Evolutionary conservation across 2,113 vertebrate genomes (phyloP), one percentile per base, ranked within the genome.

Genomic region (Misgurnus anguillicaudatus): DNA sequence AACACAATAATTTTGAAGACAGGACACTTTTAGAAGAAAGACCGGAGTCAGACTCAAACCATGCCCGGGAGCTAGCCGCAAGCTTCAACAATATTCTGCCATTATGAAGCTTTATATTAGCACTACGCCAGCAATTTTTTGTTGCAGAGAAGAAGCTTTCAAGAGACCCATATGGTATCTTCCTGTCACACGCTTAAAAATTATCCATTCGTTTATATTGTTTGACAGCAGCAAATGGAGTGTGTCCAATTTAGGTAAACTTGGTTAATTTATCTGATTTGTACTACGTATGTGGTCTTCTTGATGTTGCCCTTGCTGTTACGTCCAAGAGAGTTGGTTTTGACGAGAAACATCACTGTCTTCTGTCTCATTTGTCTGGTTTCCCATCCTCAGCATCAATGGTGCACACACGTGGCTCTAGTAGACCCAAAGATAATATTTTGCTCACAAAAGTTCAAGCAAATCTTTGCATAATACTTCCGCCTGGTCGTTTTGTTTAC

Each of bases 311-410:
- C 55, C 67, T 82, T 87, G 80, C 86, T 78, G 83, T 77, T 86
- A 84, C 83, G 77, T 72, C 53, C 55, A 9, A 41, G 36, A 78
- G 80, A 86, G 87, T 84, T 89, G 79, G 83, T 86, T 88, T 80
- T 84, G 67, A 87, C 82, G 36, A 62, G 47, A 64, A 53, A 42
- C 75, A 51, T 4, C 57, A 39, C 17, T 31, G 19, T 57, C 41
- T 70, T 57, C 47, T 48, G 41, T 36, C 79, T 78, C 24, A 31
- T 31, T 31, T 31, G 24, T 31, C 24, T 31, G 24, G 24, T 31
- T 69, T 36, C 1, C 51, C 4, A 36, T 57, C 16, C 51, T 71
- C 51, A 57, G 17, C 69, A 57, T 57, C 5, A 71, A 39, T 19
- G 17, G 14, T 36, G 17, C 68, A 38, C 31, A 84, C 81, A 67